Conservation (phyloP, 2,888 invertebrate species). For the Ectropis crepuscularia region DNA sequence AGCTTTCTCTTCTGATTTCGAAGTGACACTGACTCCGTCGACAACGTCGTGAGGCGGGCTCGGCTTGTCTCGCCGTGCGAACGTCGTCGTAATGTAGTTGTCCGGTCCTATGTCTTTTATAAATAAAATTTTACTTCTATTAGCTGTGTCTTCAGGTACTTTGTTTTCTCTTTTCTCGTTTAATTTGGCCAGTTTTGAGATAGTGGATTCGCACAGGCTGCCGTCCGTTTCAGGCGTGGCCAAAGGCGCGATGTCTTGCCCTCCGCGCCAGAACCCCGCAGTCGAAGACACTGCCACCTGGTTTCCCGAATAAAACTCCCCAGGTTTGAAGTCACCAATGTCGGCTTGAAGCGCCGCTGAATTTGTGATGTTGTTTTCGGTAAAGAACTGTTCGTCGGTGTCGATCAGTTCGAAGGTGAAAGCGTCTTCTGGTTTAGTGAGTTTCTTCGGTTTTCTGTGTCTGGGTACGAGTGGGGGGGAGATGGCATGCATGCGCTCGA, state of each 20-base stretch:
- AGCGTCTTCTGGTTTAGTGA: slow-evolving; percentile 88
- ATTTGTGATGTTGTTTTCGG: slow-evolving; percentile 79
- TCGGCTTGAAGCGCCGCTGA: slow-evolving; percentile 71
- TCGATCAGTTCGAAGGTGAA: slow-evolving; percentile 94
- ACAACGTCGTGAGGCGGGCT: slow-evolving; percentile 58
- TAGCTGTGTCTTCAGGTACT: slow-evolving; percentile 69
- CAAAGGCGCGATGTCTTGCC: slow-evolving; percentile 82
- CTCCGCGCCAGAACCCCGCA: slow-evolving; percentile 71
- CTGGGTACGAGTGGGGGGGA: slow-evolving; percentile 89
- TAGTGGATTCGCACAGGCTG: slow-evolving; percentile 82
- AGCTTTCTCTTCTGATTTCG: slow-evolving; percentile 79
- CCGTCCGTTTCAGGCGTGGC: slow-evolving; percentile 87
- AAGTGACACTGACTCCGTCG: slow-evolving; percentile 67
- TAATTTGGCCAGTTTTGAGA: slow-evolving; percentile 78
- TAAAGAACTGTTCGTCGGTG: slow-evolving; percentile 88
- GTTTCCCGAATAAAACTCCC: slow-evolving; percentile 79
- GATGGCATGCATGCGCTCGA: slow-evolving; percentile 89
- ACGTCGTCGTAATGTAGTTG: slow-evolving; percentile 89
- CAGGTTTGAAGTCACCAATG: slow-evolving; percentile 78
- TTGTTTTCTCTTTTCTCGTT: slow-evolving; percentile 75
- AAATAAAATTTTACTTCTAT: slow-evolving; percentile 84
- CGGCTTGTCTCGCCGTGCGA: slow-evolving; percentile 78
- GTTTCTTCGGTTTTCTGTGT: slow-evolving; percentile 88
- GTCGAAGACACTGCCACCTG: slow-evolving; percentile 70
- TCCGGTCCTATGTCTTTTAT: slow-evolving; percentile 89